Base-by-base conservation (phyloP, 2,113 vertebrate genomes). In the Cottus gobio region DNA sequence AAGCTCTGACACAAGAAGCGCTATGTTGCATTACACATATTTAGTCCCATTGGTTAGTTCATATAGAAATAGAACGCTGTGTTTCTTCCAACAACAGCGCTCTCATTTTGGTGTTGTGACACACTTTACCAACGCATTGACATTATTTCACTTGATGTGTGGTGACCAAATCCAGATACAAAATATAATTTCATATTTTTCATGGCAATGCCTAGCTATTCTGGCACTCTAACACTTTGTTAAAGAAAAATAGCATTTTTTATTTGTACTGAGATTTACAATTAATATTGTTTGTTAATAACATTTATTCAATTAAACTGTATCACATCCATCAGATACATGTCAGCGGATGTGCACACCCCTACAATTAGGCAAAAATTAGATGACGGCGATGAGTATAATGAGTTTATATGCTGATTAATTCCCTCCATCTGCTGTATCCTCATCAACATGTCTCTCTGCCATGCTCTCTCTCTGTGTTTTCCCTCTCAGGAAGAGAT, bases 401-500 rank as follows among this genome's bases (percentile, higher is more conserved):
- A 36, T 69, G 28, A 24, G 7, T 66, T 74, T n/a, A 26, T 62
- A 12, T 80, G 52, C 20, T 37, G 37, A 73, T 58, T 48, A 26
- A 68, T 72, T 52, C 12, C 57, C 31, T 75, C 18, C 8, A 60
- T 77, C 52, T 74, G 58, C 71, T 72, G 60, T 24, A 5, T 46
- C 34, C 4, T 18, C 3, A 68, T 37, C 24, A 11, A 28, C 16
- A 13, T 4, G 30, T 60, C 16, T 52, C 39, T 75, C 30, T 12
- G 7, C 7, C 61, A 56, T 11, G 30, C 36, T 22, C 63, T 5
- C 57, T 12, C 8, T 78, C 2, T 77, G 16, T 72, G 1, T 80
- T 10, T 65, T 54, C 24, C 0, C 70, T 26, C 16, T 70, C 89
- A 99, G 98, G 98, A 99, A 85, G 98, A 99, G 91, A 98, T 99